Conservation (phyloP, 2,797 vertebrate species). For the Xenentodon cancila region DNA sequence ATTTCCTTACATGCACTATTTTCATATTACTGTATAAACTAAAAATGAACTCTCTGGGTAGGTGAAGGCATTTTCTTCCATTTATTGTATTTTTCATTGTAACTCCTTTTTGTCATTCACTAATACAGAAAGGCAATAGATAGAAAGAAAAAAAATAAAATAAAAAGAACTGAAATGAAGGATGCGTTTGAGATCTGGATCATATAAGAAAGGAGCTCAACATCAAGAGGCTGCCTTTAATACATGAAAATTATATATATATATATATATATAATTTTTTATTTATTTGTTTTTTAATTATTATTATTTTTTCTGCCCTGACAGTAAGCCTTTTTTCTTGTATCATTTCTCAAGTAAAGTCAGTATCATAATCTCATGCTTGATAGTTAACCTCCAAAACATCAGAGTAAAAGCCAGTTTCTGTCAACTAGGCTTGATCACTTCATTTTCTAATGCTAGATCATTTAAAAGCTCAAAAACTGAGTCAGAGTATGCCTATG, state of each 20-base stretch:
- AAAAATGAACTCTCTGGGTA: too few relatives aligned
- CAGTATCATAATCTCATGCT: conserved; percentile 36
- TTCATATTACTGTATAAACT: too few relatives aligned
- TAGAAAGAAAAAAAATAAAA: conserved; percentile 16
- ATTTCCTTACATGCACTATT: too few relatives aligned
- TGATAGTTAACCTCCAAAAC: conserved; percentile 37
- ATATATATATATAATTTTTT: background rate
- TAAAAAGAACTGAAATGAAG: conserved; percentile 3
- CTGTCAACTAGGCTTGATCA: conserved; percentile 37
- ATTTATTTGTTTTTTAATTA: background rate
- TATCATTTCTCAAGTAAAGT: conserved; percentile 52
- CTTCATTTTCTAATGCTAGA: conserved; percentile 49
- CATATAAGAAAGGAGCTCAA: conserved; percentile 9
- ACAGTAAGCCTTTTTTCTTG: conserved; percentile 13
- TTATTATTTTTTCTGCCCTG: conserved; percentile 10
- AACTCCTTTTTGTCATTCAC: conserved; percentile 5
- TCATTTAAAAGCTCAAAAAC: conserved; percentile 27
- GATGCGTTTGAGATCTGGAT: conserved; percentile 1
- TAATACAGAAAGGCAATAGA: background rate
- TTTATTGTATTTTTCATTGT: background rate
- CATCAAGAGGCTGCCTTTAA: conserved; percentile 19
- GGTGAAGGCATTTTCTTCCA: background rate
- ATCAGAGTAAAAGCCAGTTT: conserved; percentile 28
- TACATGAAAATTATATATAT: background rate
- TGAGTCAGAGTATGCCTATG: conserved; percentile 28